Evolutionary conservation across 2,888 invertebrate species (phyloP), one percentile per base, ranked within the genome.

Genomic region (Diabrotica balteata): DNA sequence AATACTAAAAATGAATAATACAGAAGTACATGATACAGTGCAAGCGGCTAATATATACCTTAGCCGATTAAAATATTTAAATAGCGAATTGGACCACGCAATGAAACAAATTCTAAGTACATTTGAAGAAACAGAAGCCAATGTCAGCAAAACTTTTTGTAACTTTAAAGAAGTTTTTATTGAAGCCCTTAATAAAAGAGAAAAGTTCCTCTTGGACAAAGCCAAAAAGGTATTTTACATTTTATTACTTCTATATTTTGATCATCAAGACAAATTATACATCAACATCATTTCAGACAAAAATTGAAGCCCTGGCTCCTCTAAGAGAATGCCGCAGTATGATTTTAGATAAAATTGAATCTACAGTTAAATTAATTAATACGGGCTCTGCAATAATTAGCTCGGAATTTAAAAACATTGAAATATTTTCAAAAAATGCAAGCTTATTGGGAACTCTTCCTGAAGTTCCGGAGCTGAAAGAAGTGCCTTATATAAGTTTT

Each of bases 401-500:
- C 74, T 64, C 69, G 10, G 68, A 76, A 74, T 53, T 76, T 11
- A 73, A 77, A 45, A 75, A 72, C 7, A 44, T 57, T 7, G 55
- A 57, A 8, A 57, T 57, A 63, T 82, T 82, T 73, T 72, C 75
- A 63, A 72, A 72, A 45, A 76, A 80, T 67, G 77, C 81, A 44
- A 78, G 75, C 63, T 69, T 76, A 50, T 72, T 86, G 63, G 86
- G 85, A 59, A 87, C 86, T 75, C 81, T 88, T 67, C 88, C 88
- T 43, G 87, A 86, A 74, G 86, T 88, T 17, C 88, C 88, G 45
- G 83, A 83, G 63, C 80, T 86, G n/a, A 85, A 86, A 73, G 87
- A 88, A 73, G 86, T 88, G 68, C 86, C 88, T 59, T 86, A 82
- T 75, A 84, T 88, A 60, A 84, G 85, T 43, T 87, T 87, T 70